These are phyloP conservation scores for Solen grandis DNA, from an alignment of 1,140 invertebrate genomes.

Conservation along the genomic window DNA sequence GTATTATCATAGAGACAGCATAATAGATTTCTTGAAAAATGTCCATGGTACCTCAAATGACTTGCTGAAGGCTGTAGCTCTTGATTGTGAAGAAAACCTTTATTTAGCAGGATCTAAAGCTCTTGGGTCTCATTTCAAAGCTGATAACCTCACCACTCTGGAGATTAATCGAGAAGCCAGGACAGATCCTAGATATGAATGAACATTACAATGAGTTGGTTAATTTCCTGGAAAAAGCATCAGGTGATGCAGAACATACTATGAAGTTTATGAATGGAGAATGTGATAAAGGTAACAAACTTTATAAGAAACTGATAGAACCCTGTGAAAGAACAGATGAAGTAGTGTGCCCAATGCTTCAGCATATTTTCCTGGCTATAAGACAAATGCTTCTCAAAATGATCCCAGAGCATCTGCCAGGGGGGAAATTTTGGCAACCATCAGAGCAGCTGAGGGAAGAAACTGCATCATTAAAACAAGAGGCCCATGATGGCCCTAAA, in stretches of 20 bases:
- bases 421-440: not conserved
- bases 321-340: not conserved
- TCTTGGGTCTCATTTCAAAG: slow-evolving; percentile 44
- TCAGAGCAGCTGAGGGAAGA: not conserved
- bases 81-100: slow-evolving; percentile 17
- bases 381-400: slow-evolving; percentile 9
- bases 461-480: slow-evolving; percentile 5
- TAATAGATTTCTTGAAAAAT: slow-evolving; percentile 29
- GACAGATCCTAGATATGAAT: slow-evolving; percentile 51
- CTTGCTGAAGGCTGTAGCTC: slow-evolving; percentile 19
- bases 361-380: slow-evolving; percentile 14
- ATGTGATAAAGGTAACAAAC: not conserved
- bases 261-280: slow-evolving; percentile 37
- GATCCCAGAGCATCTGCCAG: slow-evolving; percentile 6
- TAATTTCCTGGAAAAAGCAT: slow-evolving; percentile 28
- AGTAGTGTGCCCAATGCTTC: slow-evolving; percentile 14
- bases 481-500: too few species aligned
- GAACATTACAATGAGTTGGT: not conserved
- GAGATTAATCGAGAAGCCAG: slow-evolving; percentile 43
- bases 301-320: not conserved
- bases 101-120: slow-evolving; percentile 50
- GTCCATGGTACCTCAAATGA: slow-evolving; percentile 17
- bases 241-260: not conserved
- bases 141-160: slow-evolving; percentile 47
- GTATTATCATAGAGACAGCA: slow-evolving; percentile 15